Conservation (phyloP, 2,797 vertebrate species). For the Harpagifer antarcticus region DNA sequence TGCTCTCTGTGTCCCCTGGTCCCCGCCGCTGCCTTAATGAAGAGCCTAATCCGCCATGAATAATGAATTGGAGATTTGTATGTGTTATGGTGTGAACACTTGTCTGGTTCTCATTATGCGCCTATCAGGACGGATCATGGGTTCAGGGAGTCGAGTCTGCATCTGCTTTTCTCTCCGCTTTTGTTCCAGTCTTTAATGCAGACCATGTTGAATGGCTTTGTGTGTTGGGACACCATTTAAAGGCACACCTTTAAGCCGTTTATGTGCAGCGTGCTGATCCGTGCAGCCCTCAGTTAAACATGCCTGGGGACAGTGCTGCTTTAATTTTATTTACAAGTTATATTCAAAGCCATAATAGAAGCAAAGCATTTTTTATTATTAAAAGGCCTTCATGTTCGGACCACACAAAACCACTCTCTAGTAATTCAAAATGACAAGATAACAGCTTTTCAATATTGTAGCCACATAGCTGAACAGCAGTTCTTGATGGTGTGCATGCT, state of each 20-base stretch:
- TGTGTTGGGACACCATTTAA: slow-evolving; percentile 66
- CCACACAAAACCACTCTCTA: slow-evolving; percentile 35
- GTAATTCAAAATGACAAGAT: slow-evolving; percentile 71
- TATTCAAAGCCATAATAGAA: slow-evolving; percentile 27
- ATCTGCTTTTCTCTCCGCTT: slow-evolving; percentile 75
- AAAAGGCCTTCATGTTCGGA: slow-evolving; percentile 50
- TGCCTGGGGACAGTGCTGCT: slow-evolving; percentile 24
- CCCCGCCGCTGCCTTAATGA: slow-evolving; percentile 78
- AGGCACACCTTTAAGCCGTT: slow-evolving; percentile 74
- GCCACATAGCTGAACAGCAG: slow-evolving; percentile 39
- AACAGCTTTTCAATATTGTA: slow-evolving; percentile 40
- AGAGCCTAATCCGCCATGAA: slow-evolving; percentile 83
- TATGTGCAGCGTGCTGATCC: slow-evolving; percentile 51
- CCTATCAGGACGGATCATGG: slow-evolving; percentile 81
- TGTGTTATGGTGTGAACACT: slow-evolving; percentile 81
- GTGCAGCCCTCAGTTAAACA: slow-evolving; percentile 45
- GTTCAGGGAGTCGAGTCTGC: slow-evolving; percentile 71
- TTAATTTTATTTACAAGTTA: slow-evolving; percentile 38
- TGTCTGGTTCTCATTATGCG: slow-evolving; percentile 84
- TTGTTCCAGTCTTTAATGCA: slow-evolving; percentile 77
- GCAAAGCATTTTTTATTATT: slow-evolving; percentile 55
- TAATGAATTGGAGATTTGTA: slow-evolving; percentile 84
- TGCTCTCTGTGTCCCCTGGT: slow-evolving; percentile 51
- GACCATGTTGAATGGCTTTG: slow-evolving; percentile 70
- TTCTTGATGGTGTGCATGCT: slow-evolving; percentile 26